Base-by-base conservation (phyloP, 2,888 invertebrate species). In the Patella ulyssiponensis region DNA sequence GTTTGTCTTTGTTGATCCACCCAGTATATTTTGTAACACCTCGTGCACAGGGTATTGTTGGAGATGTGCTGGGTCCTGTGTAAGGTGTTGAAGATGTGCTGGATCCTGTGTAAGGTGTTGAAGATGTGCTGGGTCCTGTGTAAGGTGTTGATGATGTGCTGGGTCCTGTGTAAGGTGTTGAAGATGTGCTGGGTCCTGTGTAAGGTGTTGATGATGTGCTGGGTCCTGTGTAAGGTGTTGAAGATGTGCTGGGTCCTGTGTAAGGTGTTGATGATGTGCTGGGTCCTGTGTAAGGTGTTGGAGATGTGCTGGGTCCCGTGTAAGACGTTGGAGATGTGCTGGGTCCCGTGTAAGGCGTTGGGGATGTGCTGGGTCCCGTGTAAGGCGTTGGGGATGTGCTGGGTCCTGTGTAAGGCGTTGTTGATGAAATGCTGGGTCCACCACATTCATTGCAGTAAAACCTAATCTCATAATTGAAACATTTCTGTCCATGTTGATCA, bases 391-490 rank as follows among this genome's bases (percentile, higher is more conserved):
- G 71, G 23, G 78, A 71, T 69, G 27, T 27, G 27, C 27, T 27
- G 27, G 27, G 2, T 27, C 27, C 27, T 2, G 1, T 27, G 27
- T 27, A 27, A 1, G 78, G 78, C 23, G 74, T 74, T 64, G 77
- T 23, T 52, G 69, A 5, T 69, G 75, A 58, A 58, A 23, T 77
- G 64, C 71, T 33, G 71, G 56, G 17, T 23, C 15, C 52, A 33
- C 64, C 52, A 69, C 84, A 84, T 14, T 81, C 78, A 53, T 93
- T 91, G 80, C 91, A 91, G 56, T 85, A 87, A 73, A 90, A 88
- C 54, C 90, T 78, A 23, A 91, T 86, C 86, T 91, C 90, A 81
- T 90, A 91, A 79, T 91, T 89, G 27, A 84, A 79, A 79, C 90
- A 90, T 23, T 80, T 69, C 44, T 81, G 76, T 1, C 77, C 80